Evolutionary conservation across 1,140 invertebrate genomes (phyloP).

Genomic region (Drosophila tani): DNA sequence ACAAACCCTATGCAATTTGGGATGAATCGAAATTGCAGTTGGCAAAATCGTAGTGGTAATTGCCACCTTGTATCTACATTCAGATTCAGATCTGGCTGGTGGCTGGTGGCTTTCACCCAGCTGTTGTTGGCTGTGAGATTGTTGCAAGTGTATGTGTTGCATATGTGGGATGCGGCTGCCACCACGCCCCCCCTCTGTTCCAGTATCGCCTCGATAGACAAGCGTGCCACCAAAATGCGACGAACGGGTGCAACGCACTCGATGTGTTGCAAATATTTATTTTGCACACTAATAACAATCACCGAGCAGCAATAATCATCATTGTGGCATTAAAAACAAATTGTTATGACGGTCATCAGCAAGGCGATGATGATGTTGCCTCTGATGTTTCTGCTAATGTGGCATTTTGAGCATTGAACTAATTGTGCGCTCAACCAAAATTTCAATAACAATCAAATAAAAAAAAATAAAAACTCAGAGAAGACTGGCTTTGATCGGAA

Average conservation of each 20-base stretch:
- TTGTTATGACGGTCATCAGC: slow-evolving; percentile 63
- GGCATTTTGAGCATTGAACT: slow-evolving; percentile 73
- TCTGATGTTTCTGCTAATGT: slow-evolving; percentile 20
- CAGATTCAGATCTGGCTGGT: slow-evolving; percentile 23
- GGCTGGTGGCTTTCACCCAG: slow-evolving; percentile 62
- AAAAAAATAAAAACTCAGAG: slow-evolving; percentile 19
- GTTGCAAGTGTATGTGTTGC: slow-evolving; percentile 1
- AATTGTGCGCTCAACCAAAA: slow-evolving; percentile 76
- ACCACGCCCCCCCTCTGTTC: slow-evolving; percentile 12
- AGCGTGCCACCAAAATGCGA: slow-evolving; percentile 58
- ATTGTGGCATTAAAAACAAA: slow-evolving; percentile 56
- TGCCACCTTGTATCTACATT: slow-evolving; percentile 50
- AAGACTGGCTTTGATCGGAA: slow-evolving; percentile 8
- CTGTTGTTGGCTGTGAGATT: slow-evolving; percentile 22
- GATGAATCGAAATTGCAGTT: slow-evolving; percentile 57
- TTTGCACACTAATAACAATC: slow-evolving; percentile 54
- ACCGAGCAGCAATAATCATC: slow-evolving; percentile 38
- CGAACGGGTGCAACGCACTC: slow-evolving; percentile 53
- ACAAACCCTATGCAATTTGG: slow-evolving; percentile 42
- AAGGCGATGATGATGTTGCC: slow-evolving; percentile 12
- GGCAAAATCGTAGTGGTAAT: slow-evolving; percentile 54
- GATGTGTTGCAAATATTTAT: slow-evolving; percentile 40
- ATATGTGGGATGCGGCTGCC: slow-evolving; percentile 6
- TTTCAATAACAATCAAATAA: slow-evolving; percentile 43
- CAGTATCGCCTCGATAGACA: slow-evolving; percentile 66